phyloP scores from a whole-genome alignment of 2,888 invertebrate species.

The Scaptomyza tumidula region DNA sequence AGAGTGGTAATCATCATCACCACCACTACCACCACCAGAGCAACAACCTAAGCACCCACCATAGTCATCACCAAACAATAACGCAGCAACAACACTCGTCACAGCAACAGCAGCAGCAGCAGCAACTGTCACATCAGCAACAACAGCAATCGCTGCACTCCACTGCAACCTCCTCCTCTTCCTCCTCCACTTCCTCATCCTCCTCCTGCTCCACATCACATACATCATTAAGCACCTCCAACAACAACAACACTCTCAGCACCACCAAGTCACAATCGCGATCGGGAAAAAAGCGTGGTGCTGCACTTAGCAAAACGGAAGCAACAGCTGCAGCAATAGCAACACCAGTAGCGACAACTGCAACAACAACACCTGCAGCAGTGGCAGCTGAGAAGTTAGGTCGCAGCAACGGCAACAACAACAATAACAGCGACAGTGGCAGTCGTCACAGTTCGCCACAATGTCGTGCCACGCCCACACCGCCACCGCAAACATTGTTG shows the following conservation, averaged over 20 bases:
- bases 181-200: slow-evolving; percentile 34
- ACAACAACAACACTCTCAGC: slow-evolving; percentile 27
- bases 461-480: slow-evolving; percentile 66
- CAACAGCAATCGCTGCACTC: slow-evolving; percentile 37
- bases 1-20: slow-evolving; percentile 70
- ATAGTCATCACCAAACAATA: slow-evolving; percentile 53
- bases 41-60: slow-evolving; percentile 61
- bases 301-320: slow-evolving; percentile 66
- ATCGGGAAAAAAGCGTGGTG: slow-evolving; percentile 83
- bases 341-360: slow-evolving; percentile 14
- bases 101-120: slow-evolving; percentile 42
- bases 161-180: slow-evolving; percentile 24
- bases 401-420: slow-evolving; percentile 18
- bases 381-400: slow-evolving; percentile 59
- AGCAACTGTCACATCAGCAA: slow-evolving; percentile 60
- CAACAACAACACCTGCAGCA: slow-evolving; percentile 7
- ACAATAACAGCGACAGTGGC: not conserved
- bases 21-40: slow-evolving; percentile 63
- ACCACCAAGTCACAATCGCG: slow-evolving; percentile 74
- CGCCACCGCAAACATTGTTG: slow-evolving; percentile 62
- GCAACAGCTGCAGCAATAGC: slow-evolving; percentile 27
- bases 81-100: slow-evolving; percentile 37
- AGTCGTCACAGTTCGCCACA: slow-evolving; percentile 65
- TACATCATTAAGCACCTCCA: slow-evolving; percentile 32
- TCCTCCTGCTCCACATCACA: slow-evolving; percentile 37